These are phyloP conservation scores for Cherax quadricarinatus DNA, from an alignment of 1,140 invertebrate species.

Conservation along the genomic window DNA sequence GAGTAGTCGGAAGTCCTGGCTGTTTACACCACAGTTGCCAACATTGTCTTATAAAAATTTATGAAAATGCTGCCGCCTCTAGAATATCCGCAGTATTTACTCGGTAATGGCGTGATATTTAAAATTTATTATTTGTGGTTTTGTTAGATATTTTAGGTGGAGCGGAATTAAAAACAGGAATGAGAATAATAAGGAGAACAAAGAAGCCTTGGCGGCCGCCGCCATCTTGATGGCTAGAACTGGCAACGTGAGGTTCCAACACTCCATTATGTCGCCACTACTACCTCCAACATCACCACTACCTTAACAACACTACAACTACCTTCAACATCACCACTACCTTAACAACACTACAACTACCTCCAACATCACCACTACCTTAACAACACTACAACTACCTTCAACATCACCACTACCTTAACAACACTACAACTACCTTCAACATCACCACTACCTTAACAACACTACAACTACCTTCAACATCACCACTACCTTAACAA, in stretches of 20 bases:
- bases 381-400: no score
- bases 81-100: neutral
- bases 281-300: neutral
- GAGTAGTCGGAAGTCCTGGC: slow-evolving; percentile 58
- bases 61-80: slow-evolving; percentile 8
- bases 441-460: no score
- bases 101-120: neutral
- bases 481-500: no score
- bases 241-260: slow-evolving; percentile 61
- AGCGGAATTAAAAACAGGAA: neutral
- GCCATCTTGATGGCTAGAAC: slow-evolving; percentile 57
- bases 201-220: slow-evolving; percentile 50
- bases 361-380: no score
- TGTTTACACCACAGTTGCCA: slow-evolving; percentile 53
- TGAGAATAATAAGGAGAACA: slow-evolving; percentile 35
- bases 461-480: no score
- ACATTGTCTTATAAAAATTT: slow-evolving; percentile 57
- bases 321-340: no score
- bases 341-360: no score
- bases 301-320: no score
- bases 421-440: no score
- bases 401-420: no score
- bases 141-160: slow-evolving; percentile 5
- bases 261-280: slow-evolving; percentile 6
- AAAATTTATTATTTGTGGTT: neutral